Evolutionary conservation across 2,113 vertebrate species (phyloP), one percentile per base, ranked within the genome.

Genomic region (Trematocara stigmaticum): DNA sequence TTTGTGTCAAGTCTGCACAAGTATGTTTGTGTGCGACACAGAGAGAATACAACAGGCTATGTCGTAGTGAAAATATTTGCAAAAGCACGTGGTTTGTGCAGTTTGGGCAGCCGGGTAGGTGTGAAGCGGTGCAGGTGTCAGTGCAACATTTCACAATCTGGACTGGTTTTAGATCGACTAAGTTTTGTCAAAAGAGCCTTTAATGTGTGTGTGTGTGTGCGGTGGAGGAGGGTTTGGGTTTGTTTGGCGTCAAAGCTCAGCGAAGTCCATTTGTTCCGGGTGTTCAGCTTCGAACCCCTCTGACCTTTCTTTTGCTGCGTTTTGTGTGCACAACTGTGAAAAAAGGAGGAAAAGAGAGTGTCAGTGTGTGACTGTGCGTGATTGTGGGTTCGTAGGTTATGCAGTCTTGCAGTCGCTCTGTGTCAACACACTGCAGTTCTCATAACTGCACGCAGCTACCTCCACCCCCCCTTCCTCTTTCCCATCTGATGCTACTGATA

Each of bases 351-450:
- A 94, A 87, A 78, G 86, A 92, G 85, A 84, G 83, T 59, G 56
- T 79, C 83, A 69, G 40, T 76, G 78, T 80, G 79, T 89, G 85
- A 83, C 80, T 66, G 90, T 40, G 78, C 13, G 23, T 88, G 84
- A 76, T 86, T 88, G 87, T 84, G 89, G 90, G 91, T 87, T 90
- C 76, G 89, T 85, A 26, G 79, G 78, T 85, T 84, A 88, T 91
- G 90, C 84, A 89, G 88, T 84, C 76, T 91, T 93, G 90, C 94
- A 92, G 94, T 91, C 87, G 26, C 35, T 91, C 69, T 94, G 91
- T 96, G 96, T 95, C 93, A 91, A 95, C 94, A 95, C 91, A 95
- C 90, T 93, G 92, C 92, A 94, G 90, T 89, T 93, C 94, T 93
- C 93, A 94, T 95, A 96, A 95, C 92, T 92, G 92, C 69, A 40